Evolutionary conservation across 2,888 invertebrate species (phyloP).

Genomic region (Antheraea yamamai): DNA sequence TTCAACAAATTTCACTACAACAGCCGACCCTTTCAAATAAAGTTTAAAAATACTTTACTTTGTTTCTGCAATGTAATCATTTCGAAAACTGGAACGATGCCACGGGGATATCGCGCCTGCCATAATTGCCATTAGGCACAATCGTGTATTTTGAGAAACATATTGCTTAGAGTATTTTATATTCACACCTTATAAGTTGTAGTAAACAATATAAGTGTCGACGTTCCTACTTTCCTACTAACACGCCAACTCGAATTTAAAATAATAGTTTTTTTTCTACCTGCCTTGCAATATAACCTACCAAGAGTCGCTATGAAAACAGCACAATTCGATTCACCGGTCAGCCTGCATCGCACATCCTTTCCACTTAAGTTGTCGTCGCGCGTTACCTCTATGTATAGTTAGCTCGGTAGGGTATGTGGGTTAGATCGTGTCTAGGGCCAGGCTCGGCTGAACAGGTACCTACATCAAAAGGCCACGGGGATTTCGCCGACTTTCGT

Average conservation of each 20-base stretch:
- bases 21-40: neutral
- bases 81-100: neutral
- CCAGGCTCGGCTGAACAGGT: constrained; percentile 43
- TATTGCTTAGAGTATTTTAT: neutral
- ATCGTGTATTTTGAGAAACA: neutral
- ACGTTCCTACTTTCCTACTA: neutral
- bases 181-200: neutral
- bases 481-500: constrained; percentile 69
- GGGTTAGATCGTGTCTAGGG: constrained; percentile 48
- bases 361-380: constrained; percentile 6
- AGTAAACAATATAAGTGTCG: neutral
- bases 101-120: constrained; percentile 6
- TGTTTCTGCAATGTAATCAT: neutral
- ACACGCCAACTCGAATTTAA: neutral
- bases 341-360: constrained; percentile 3
- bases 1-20: neutral
- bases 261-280: neutral
- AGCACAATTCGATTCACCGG: neutral
- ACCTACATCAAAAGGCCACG: constrained; percentile 58
- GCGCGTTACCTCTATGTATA: constrained; percentile 17
- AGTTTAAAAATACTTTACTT: neutral
- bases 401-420: constrained; percentile 33
- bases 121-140: neutral
- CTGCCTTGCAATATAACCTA: neutral
- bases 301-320: neutral